Evolutionary conservation across 2,113 vertebrate genomes (phyloP).

Genomic region (Menidia beryllina): DNA sequence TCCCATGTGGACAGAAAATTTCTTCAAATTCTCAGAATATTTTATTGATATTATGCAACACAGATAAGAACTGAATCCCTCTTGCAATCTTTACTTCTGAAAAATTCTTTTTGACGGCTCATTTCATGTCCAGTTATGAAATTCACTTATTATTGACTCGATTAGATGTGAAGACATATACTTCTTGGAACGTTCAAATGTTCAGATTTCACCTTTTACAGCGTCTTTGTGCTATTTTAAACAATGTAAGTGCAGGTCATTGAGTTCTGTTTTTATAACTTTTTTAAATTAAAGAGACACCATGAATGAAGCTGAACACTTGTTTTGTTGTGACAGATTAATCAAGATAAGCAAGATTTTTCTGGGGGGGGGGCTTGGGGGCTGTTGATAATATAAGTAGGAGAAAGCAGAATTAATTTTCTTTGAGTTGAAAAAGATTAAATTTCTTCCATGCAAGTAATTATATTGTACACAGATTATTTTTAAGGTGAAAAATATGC

Average conservation of each 20-base stretch:
- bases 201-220: not conserved
- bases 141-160: not conserved
- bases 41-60: not conserved
- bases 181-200: not conserved
- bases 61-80: not conserved
- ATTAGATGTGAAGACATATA: not conserved
- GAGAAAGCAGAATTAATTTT: not conserved
- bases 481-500: not conserved
- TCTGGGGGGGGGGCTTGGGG: too few species aligned
- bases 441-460: not conserved
- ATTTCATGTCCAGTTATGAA: too few species aligned
- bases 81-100: too few species aligned
- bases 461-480: not conserved
- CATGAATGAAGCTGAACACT: too few species aligned
- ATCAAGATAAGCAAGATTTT: too few species aligned
- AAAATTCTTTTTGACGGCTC: too few species aligned
- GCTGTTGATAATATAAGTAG: not conserved
- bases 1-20: not conserved
- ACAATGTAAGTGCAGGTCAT: not conserved
- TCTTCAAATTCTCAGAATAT: not conserved
- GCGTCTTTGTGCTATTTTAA: not conserved
- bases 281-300: not conserved
- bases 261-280: not conserved
- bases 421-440: not conserved
- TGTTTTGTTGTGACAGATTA: too few species aligned